Base-by-base conservation (phyloP, 1,140 invertebrate species). In the Temnothorax nylanderi region DNA sequence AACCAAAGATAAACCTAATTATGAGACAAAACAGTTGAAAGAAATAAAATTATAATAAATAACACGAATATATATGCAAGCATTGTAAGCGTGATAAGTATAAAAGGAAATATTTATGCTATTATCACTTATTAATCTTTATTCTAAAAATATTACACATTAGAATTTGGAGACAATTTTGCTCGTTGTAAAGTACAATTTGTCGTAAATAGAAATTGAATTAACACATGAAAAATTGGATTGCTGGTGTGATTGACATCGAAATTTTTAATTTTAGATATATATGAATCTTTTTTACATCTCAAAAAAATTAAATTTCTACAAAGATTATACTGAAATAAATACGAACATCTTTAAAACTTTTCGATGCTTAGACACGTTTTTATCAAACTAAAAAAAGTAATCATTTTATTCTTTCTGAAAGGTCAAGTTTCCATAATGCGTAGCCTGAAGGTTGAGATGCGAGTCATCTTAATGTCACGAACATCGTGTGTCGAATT, bases 371-470 rank as follows among this genome's bases (percentile, higher is more conserved):
- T 49, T 8, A 47, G 34, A n/a, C 1, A 44, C 34, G 10, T 26
- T 26, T 26, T 26, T 26, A 26, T 26, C 26, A 26, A 26, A 26
- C 26, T 26, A 26, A 26, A 26, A 26, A 26, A 37, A 75, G 21
- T 58, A 58, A 72, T 51, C 0, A 32, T 51, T 13, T 21, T 10
- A 16, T 41, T 26, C 3, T 76, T 41, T 60, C 37, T 11, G n/a
- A 37, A 41, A 76, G 34, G 37, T 41, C 54, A 76, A 76, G 21
- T 76, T 76, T 76, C 34, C n/a, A 13, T 76, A 76, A 76, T 44
- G 72, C 7, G 11, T 44, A 7, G 21, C 16, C 4, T 18, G 13
- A 16, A 34, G 65, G 10, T 51, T 32, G 7, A 32, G 74, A 60
- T 26, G 51, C 37, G 51, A 60, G 37, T 76, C 54, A 44, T 7